These are phyloP conservation scores for Chitala chitala DNA, from an alignment of 2,113 vertebrate genomes.

Conservation along the genomic window DNA sequence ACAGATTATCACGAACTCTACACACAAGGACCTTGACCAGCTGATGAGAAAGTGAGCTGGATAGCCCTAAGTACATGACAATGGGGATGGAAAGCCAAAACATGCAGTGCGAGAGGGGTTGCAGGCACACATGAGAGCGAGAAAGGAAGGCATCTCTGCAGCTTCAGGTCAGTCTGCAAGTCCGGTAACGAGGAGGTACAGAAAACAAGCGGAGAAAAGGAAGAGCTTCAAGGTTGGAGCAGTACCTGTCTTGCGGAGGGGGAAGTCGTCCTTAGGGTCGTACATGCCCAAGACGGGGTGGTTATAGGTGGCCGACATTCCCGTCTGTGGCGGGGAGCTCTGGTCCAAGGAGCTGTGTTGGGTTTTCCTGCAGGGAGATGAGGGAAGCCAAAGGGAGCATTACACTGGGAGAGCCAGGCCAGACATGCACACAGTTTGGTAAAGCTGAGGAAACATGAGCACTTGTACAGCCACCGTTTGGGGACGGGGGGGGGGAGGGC, in stretches of 20 bases:
- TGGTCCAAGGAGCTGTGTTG: constrained; percentile 97
- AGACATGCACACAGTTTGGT: not conserved
- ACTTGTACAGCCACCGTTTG: not conserved
- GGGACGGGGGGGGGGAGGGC: not conserved
- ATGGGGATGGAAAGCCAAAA: too few species aligned
- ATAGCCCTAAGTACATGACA: too few species aligned
- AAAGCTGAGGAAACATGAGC: not conserved
- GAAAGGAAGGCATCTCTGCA: too few species aligned
- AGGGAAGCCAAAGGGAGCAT: not conserved
- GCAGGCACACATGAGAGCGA: too few species aligned
- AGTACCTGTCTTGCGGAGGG: constrained; percentile 92
- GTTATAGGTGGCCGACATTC: constrained; percentile 78
- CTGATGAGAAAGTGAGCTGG: too few species aligned
- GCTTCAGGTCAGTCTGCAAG: not conserved
- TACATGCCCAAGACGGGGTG: constrained; percentile 89
- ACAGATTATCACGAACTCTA: too few species aligned
- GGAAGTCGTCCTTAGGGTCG: constrained; percentile 94
- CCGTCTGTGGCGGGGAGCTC: constrained; percentile 90
- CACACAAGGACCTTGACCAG: too few species aligned
- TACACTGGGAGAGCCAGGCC: too few species aligned
- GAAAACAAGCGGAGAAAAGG: not conserved
- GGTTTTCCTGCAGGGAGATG: constrained; percentile 73
- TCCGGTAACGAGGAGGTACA: too few species aligned
- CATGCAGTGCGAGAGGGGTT: too few species aligned
- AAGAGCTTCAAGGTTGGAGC: not conserved